Evolutionary conservation across 2,797 vertebrate genomes (phyloP).

Genomic region (Numenius phaeopus): DNA sequence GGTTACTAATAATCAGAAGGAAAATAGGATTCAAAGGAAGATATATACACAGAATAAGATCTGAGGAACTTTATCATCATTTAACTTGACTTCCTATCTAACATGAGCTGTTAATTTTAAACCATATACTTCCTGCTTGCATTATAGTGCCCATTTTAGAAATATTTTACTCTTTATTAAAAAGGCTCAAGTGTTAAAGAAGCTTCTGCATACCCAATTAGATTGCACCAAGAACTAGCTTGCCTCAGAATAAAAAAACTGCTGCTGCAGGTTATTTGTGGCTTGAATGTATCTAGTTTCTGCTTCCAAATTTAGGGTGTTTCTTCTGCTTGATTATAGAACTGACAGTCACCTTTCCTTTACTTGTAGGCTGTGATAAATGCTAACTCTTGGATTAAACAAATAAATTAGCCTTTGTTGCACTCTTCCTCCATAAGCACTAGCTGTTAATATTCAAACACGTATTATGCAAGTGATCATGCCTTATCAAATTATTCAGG

Average conservation of each 20-base stretch:
- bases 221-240: neutral
- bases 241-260: conserved; percentile 6
- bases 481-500: neutral
- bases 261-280: conserved; percentile 36
- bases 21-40: neutral
- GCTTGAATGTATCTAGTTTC: conserved; percentile 40
- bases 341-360: neutral
- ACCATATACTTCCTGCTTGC: neutral
- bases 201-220: neutral
- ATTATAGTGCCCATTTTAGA: neutral
- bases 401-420: neutral
- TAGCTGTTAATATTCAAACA: neutral
- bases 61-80: neutral
- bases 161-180: neutral
- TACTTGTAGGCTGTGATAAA: neutral
- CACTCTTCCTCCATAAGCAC: neutral
- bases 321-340: neutral
- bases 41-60: neutral
- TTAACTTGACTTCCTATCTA: neutral
- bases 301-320: conserved; percentile 43
- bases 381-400: neutral
- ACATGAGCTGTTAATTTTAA: neutral
- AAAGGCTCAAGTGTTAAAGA: neutral
- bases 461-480: neutral
- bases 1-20: neutral